Evolutionary conservation across 2,888 invertebrate species (phyloP).

Genomic region (Malacosoma neustria): DNA sequence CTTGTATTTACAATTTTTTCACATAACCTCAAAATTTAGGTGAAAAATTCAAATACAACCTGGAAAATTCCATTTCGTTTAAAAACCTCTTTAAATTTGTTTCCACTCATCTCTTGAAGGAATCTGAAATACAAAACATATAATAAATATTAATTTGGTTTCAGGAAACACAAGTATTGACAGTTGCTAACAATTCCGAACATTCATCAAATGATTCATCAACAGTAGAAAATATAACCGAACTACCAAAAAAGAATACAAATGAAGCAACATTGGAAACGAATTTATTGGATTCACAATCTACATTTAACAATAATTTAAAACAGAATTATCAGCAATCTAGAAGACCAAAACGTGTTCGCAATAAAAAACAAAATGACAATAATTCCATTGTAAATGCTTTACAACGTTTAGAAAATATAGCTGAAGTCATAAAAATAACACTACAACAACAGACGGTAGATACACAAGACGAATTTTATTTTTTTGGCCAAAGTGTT

Average conservation of each 20-base stretch:
- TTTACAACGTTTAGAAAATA: slow-evolving; percentile 2
- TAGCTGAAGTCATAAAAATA: not conserved
- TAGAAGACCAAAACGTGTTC: too few species aligned
- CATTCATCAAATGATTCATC: slow-evolving; percentile 1
- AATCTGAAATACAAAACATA: slow-evolving; percentile 4
- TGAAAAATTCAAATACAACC: slow-evolving; percentile 3
- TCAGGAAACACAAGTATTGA: not conserved
- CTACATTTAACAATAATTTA: too few species aligned
- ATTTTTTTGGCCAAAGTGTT: slow-evolving; percentile 7
- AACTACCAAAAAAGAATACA: too few species aligned
- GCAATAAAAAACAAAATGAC: too few species aligned
- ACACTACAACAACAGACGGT: not conserved
- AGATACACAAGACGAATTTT: slow-evolving; percentile 1
- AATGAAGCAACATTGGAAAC: too few species aligned
- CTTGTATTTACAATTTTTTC: too few species aligned
- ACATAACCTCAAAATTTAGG: too few species aligned
- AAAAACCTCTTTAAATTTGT: slow-evolving; percentile 3
- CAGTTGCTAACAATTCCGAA: not conserved
- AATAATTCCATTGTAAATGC: not conserved
- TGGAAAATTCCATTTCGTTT: slow-evolving; percentile 8
- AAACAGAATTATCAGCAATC: too few species aligned
- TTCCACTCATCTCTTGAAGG: slow-evolving; percentile 3
- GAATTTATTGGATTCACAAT: too few species aligned
- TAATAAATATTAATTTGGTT: not conserved
- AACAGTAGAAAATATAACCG: not conserved